phyloP scores from a whole-genome alignment of 2,113 vertebrate genomes.

The Danio rerio region GRCz12tu NC_133196.1:10436001-10436500 shows the following conservation, averaged over 20 bases:
- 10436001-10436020: no score
- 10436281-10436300: not conserved
- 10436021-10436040: not conserved
- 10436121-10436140: not conserved
- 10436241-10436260: not conserved
- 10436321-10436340: conserved; percentile 13
- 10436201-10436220: not conserved
- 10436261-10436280: not conserved
- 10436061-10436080: not conserved
- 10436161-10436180: not conserved
- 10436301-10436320: conserved; percentile 8
- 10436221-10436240: not conserved
- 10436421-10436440: not conserved
- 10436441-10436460: not conserved
- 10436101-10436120: conserved; percentile 8
- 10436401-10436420: not conserved
- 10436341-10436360: not conserved
- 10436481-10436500: conserved; percentile 23
- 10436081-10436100: not conserved
- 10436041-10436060: not conserved
- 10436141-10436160: not conserved
- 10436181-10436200: not conserved
- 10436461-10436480: not conserved
- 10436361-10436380: not conserved
- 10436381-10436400: not conserved